These are phyloP conservation scores for Carterocephalus palaemon DNA, from an alignment of 2,888 invertebrate genomes.

Conservation along the genomic window DNA sequence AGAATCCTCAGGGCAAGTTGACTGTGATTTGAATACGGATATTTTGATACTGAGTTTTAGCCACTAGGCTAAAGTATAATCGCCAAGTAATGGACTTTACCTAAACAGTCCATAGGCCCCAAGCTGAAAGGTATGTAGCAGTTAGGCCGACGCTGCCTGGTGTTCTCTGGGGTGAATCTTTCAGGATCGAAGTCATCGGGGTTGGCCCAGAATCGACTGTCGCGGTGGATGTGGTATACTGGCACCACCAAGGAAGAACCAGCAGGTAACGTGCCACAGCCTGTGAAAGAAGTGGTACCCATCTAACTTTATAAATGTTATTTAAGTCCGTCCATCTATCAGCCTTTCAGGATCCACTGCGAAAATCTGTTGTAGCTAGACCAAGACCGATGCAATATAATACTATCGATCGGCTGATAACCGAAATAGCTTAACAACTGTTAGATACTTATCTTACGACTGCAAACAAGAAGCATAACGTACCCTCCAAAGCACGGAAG, in stretches of 20 bases:
- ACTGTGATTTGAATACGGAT: no score
- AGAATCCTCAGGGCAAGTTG: no score
- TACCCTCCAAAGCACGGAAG: no score
- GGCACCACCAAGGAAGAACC: constrained; percentile 55
- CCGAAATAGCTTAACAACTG: no score
- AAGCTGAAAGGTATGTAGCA: constrained; percentile 63
- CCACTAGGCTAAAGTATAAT: no score
- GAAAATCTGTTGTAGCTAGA: no score
- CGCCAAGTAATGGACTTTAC: constrained; percentile 34
- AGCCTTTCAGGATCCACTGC: no score
- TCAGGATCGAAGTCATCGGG: constrained; percentile 62
- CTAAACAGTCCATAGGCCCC: constrained; percentile 68
- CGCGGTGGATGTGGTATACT: constrained; percentile 57
- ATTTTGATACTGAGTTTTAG: no score
- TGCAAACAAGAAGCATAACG: no score
- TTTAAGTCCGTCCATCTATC: not conserved
- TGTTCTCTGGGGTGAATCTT: constrained; percentile 53
- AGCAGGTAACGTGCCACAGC: constrained; percentile 50
- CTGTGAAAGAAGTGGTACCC: constrained; percentile 39
- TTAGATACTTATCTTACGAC: no score
- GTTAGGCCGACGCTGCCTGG: constrained; percentile 45
- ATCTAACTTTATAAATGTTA: constrained; percentile 4
- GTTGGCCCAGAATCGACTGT: constrained; percentile 52
- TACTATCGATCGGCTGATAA: no score
- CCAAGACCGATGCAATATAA: no score